These are phyloP conservation scores for Taphrorychus bicolor DNA, from an alignment of 2,888 invertebrate genomes.

Conservation along the genomic window DNA sequence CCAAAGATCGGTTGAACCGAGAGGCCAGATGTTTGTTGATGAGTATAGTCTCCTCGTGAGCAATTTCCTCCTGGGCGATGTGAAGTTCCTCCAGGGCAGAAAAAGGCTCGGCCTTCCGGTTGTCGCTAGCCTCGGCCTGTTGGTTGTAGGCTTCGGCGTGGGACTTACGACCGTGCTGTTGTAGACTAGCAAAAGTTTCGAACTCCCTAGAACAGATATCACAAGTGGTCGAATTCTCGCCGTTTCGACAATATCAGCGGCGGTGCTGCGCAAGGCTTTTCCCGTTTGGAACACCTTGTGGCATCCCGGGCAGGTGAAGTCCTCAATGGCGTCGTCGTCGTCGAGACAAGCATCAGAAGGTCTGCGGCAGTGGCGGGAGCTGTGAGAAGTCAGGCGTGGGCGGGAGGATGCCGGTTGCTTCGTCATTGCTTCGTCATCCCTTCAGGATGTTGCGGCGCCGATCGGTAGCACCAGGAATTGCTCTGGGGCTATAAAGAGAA, in stretches of 20 bases:
- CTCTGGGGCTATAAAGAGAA: too few species aligned
- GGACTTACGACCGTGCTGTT: neutral
- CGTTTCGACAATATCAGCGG: neutral
- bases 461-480: too few species aligned
- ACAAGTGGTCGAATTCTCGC: neutral
- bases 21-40: neutral
- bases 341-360: too few species aligned
- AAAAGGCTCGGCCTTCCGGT: neutral
- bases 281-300: neutral
- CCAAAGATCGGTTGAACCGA: neutral
- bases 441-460: too few species aligned
- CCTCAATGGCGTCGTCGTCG: too few species aligned
- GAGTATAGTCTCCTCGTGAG: neutral
- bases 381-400: too few species aligned
- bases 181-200: neutral
- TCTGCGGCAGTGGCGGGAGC: too few species aligned
- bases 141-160: neutral
- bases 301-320: too few species aligned
- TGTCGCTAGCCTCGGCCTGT: neutral
- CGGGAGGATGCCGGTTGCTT: too few species aligned
- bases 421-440: too few species aligned
- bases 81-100: neutral
- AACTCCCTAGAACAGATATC: neutral
- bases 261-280: neutral
- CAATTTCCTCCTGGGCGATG: neutral